Evolutionary conservation across 2,797 vertebrate genomes (phyloP).

Genomic region (Megaceryle alcyon): DNA sequence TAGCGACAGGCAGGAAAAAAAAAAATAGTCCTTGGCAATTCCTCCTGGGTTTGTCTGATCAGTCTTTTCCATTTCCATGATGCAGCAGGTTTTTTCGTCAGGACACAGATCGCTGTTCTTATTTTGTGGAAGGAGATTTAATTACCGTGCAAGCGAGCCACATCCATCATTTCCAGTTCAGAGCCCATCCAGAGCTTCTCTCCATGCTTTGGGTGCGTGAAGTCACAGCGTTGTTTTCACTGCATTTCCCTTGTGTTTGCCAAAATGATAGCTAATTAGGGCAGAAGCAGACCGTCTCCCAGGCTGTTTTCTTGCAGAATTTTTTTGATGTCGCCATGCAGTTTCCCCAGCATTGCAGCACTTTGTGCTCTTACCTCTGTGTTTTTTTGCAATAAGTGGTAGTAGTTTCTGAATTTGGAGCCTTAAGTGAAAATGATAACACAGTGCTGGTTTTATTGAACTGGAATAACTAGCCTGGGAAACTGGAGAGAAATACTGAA

Average conservation of each 20-base stretch:
- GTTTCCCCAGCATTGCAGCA: not conserved
- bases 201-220: not conserved
- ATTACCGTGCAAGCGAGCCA: constrained; percentile 59
- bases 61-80: constrained; percentile 55
- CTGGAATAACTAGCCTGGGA: constrained; percentile 55
- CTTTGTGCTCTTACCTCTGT: not conserved
- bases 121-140: constrained; percentile 69
- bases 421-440: not conserved
- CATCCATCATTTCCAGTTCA: constrained; percentile 73
- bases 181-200: constrained; percentile 31
- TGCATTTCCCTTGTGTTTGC: constrained; percentile 44
- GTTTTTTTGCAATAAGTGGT: not conserved
- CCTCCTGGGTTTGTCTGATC: not conserved
- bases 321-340: not conserved
- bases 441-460: constrained; percentile 22
- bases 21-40: not conserved
- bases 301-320: not conserved
- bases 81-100: constrained; percentile 39
- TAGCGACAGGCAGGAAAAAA: not conserved
- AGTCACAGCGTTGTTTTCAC: constrained; percentile 43
- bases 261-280: constrained; percentile 29
- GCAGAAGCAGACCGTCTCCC: not conserved
- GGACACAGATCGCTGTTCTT: constrained; percentile 53
- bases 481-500: not conserved
- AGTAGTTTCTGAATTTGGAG: not conserved